These are phyloP conservation scores for Petaurus breviceps DNA, from an alignment of 2,113 vertebrate species.

Conservation along the genomic window DNA sequence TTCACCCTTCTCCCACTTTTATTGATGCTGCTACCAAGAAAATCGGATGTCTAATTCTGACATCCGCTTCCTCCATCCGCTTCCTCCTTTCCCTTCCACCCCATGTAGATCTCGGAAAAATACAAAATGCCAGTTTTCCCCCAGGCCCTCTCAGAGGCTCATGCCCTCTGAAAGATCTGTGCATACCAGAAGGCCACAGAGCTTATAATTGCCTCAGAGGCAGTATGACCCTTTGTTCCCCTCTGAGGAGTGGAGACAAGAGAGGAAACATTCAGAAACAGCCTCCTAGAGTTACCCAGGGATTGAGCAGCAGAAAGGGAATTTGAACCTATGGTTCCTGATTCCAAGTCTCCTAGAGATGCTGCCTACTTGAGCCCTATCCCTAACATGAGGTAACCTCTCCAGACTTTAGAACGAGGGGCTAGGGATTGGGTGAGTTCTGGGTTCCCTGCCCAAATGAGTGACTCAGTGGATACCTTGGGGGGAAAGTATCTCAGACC, in stretches of 20 bases:
- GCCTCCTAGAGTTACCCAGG: neutral
- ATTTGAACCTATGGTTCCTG: neutral
- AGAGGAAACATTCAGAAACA: neutral
- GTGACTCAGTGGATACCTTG: conserved; percentile 2
- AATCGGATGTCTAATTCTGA: neutral
- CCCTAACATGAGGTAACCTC: neutral
- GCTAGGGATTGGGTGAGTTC: neutral
- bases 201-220: neutral
- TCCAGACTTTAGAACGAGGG: neutral
- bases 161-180: neutral
- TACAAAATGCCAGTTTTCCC: neutral
- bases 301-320: neutral
- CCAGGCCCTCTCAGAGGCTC: neutral
- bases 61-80: too few species aligned
- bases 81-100: too few species aligned
- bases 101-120: neutral
- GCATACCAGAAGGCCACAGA: neutral
- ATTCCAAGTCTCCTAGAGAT: neutral
- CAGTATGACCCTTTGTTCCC: neutral
- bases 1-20: neutral
- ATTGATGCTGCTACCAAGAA: neutral
- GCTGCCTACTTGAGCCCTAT: neutral
- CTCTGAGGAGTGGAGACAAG: neutral
- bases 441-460: neutral
- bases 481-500: conserved; percentile 44